Conservation (phyloP, 2,797 vertebrate genomes). For the Oryzias dopingdopingensis region DNA sequence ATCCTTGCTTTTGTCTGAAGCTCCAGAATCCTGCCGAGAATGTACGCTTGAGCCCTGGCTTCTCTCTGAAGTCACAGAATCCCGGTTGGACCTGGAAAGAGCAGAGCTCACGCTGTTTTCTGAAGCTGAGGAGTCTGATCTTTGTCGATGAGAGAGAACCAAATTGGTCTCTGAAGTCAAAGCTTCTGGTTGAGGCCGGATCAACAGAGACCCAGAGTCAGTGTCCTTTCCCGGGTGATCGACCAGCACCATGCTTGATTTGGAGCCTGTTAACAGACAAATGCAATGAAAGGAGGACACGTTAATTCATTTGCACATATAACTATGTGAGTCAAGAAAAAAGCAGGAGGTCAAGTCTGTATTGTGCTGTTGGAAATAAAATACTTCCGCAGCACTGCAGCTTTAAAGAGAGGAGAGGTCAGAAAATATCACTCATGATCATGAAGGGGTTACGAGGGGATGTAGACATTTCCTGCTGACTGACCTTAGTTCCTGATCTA, state of each 20-base stretch:
- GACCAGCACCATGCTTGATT: slow-evolving; percentile 79
- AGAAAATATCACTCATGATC: slow-evolving; percentile 51
- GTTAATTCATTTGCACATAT: too few species aligned
- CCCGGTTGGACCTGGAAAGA: slow-evolving; percentile 36
- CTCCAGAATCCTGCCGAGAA: slow-evolving; percentile 66
- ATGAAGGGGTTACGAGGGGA: slow-evolving; percentile 58
- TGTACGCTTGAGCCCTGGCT: slow-evolving; percentile 51
- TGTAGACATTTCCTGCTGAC: slow-evolving; percentile 65
- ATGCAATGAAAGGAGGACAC: slow-evolving; percentile 25
- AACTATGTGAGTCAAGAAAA: slow-evolving; percentile 10
- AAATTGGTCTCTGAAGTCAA: slow-evolving; percentile 59
- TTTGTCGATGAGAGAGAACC: slow-evolving; percentile 62
- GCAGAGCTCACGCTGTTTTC: slow-evolving; percentile 53
- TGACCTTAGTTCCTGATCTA: slow-evolving; percentile 56
- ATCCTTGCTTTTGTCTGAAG: slow-evolving; percentile 68
- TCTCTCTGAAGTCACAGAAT: slow-evolving; percentile 52
- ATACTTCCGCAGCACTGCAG: slow-evolving; percentile 31
- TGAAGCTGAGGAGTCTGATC: slow-evolving; percentile 65
- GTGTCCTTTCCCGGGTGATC: slow-evolving; percentile 75
- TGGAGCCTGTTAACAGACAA: slow-evolving; percentile 65
- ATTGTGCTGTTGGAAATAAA: slow-evolving; percentile 44
- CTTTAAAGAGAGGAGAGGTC: slow-evolving; percentile 15
- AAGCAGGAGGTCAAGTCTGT: slow-evolving; percentile 19
- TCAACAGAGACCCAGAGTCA: slow-evolving; percentile 57
- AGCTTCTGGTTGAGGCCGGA: slow-evolving; percentile 62